Base-by-base conservation (phyloP, 30 jellyfish, hydroid and myxozoan species). In the Phacellophora camtschatica region DNA sequence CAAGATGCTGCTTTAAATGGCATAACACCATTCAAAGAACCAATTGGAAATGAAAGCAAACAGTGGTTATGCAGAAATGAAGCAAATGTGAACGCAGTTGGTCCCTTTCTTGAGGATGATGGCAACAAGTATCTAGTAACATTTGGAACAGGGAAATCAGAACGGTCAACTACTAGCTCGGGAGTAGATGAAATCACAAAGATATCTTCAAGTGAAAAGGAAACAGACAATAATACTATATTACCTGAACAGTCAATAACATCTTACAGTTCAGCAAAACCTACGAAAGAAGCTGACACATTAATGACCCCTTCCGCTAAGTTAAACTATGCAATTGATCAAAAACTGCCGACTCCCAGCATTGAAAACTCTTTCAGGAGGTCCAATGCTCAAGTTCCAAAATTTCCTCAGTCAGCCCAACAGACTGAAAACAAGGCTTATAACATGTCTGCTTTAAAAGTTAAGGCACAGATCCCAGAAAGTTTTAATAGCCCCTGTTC, bases 301-400 rank as follows among this genome's bases (percentile, higher is more conserved):
- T n/a, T n/a, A n/a, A n/a, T n/a, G n/a, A n/a, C n/a, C n/a, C n/a
- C n/a, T n/a, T n/a, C n/a, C n/a, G n/a, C n/a, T n/a, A n/a, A n/a
- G n/a, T n/a, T n/a, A n/a, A n/a, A n/a, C n/a, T n/a, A 49, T 15
- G 64, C 4, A 5, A 49, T 49, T 29, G 22, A 12, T 12, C 64
- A 29, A 3, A 12, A 49, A 49, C 6, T 29, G n/a, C 4, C 64
- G 5, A 15, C 43, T 10, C 22, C 83, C 41, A 32, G 28, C 51
- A 69, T 51, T 27, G 68, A n/a, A 4, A 28, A 61, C 48, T 69
- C 83, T 0, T 69, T 69, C 83, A 69, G 45, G 45, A 69, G 18
- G 66, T 68, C 83, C 5, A 7, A 36, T 1, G 73, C 85, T 13
- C 85, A 58, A 11, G 73, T 29, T 6, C 73, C 51, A 11, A 71